Percentiles rank a stretch among this genome's conserved stretches.
Evolutionary conservation across 2,113 vertebrate species (phyloP).

Genomic region (Haplotaxodon microlepis): DNA sequence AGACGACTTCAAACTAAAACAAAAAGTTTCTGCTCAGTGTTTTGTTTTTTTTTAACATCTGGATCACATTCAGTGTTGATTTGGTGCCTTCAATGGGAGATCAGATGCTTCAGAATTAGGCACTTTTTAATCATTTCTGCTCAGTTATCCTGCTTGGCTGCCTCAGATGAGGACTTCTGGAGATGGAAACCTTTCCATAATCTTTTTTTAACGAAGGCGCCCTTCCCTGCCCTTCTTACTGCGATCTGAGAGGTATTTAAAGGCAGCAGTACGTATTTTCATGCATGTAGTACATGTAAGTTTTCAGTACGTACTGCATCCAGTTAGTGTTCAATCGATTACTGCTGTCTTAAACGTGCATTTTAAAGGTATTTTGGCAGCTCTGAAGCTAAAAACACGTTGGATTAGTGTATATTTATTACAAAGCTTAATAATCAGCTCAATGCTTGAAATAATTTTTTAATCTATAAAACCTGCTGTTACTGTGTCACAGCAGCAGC

Average conservation of each 20-base stretch:
- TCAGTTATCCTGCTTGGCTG: not conserved
- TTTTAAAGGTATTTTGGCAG: not conserved
- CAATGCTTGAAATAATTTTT: not conserved
- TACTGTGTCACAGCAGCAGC: not conserved
- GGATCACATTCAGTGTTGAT: not conserved
- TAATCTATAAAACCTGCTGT: not conserved
- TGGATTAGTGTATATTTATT: not conserved
- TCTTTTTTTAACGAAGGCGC: fast-evolving
- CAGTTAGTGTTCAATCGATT: not conserved
- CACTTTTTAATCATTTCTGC: not conserved
- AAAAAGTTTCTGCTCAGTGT: not conserved
- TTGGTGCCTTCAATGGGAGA: not conserved
- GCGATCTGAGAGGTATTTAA: not conserved
- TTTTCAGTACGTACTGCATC: not conserved
- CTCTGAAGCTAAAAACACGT: not conserved
- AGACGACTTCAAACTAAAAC: not conserved
- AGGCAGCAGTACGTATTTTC: not conserved
- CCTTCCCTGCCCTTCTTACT: not conserved
- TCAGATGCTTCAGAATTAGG: not conserved
- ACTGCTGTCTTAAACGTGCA: not conserved
- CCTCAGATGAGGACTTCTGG: not conserved
- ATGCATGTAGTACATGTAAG: fast-evolving
- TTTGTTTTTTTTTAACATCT: not conserved
- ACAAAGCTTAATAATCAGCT: not conserved
- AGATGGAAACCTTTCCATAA: not conserved